phyloP scores from a whole-genome alignment of 2,113 vertebrate species.

The Merops nubicus region DNA sequence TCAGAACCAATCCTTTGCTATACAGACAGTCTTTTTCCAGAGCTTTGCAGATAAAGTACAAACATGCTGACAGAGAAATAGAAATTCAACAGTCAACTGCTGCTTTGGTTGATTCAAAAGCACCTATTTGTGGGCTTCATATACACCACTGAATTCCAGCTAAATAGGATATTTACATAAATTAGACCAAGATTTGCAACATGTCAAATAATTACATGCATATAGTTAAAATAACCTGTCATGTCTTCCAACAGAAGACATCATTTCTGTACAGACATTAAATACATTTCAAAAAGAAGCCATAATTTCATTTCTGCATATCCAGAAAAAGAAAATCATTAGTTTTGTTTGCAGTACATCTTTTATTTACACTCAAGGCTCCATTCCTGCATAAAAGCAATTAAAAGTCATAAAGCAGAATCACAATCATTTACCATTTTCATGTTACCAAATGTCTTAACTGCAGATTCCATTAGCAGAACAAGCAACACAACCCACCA shows the following conservation, averaged over 20 bases:
- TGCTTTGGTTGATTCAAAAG: not conserved
- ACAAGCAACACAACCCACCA: not conserved
- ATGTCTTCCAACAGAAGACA: no score
- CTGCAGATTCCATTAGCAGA: not conserved
- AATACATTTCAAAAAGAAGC: no score
- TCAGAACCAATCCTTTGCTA: conserved; percentile 92
- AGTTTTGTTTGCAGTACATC: not conserved
- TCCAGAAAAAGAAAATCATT: not conserved
- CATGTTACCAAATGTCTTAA: not conserved
- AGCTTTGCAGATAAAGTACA: conserved; percentile 96
- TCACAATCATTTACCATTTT: not conserved
- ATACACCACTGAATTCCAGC: not conserved
- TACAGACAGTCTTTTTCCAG: conserved; percentile 92
- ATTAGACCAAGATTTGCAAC: not conserved
- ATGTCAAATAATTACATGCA: not conserved
- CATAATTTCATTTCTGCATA: no score
- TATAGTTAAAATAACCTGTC: not conserved
- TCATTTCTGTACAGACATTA: no score
- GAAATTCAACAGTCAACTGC: not conserved
- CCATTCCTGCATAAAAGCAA: not conserved
- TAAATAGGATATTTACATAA: not conserved
- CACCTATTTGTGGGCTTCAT: not conserved
- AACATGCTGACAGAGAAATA: conserved; percentile 80
- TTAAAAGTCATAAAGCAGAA: not conserved
- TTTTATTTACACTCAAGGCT: not conserved